Percentiles rank a stretch among this genome's conserved stretches.
Conservation (phyloP, 2,888 invertebrate species). For the Ophioninae sp. region DNA sequence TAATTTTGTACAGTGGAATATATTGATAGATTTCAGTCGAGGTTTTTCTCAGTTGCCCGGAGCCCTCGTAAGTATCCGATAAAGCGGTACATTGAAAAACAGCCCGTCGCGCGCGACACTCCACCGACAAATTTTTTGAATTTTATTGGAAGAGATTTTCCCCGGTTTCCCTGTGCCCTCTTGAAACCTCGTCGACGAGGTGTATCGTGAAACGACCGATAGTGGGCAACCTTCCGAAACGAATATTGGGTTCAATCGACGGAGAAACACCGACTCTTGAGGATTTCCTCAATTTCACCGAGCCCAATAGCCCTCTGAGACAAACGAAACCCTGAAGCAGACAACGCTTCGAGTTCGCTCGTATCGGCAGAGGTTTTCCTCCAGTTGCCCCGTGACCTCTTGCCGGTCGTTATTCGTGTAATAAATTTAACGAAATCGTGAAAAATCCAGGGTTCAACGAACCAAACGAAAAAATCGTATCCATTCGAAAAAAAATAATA, state of each 20-base stretch:
- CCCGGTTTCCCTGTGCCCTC: background rate
- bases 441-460: too few relatives aligned
- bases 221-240: background rate
- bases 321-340: too few relatives aligned
- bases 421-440: too few relatives aligned
- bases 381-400: background rate
- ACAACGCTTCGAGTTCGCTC: too few relatives aligned
- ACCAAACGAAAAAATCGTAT: too few relatives aligned
- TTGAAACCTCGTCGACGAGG: background rate
- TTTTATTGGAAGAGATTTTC: background rate
- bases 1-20: background rate
- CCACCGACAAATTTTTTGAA: background rate
- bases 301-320: too few relatives aligned
- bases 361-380: background rate
- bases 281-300: too few relatives aligned
- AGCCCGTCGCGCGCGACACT: background rate
- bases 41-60: background rate
- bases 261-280: too few relatives aligned
- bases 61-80: background rate
- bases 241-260: too few relatives aligned
- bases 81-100: background rate
- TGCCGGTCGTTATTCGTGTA: background rate
- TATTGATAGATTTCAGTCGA: background rate
- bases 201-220: background rate
- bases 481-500: background rate